Base-by-base conservation (phyloP, 2,888 invertebrate species). In the Plagiodera versicolora region DNA sequence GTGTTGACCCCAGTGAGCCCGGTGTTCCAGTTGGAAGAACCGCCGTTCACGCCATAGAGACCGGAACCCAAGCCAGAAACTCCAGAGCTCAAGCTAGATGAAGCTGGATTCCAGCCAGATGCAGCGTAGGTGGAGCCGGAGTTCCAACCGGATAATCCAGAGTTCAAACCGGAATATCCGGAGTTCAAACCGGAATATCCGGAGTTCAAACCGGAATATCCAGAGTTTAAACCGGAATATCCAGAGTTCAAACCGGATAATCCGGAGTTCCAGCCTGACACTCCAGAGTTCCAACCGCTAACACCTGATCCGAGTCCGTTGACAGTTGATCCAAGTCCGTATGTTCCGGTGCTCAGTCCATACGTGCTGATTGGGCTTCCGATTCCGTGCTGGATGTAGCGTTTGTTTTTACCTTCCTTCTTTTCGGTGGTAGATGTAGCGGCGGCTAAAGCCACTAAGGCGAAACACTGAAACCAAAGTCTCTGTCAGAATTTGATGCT, bases 401-500 rank as follows among this genome's bases (percentile, higher is more conserved):
- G 39, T 6, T 39, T 39, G 14, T 1, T 39, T 39, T 39, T 39
- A 4, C 14, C 14, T 3, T 39, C 39, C 14, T 39, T 39, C 14
- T 39, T 39, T 6, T 39, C 39, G 14, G 39, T 14, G 14, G 9
- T 10, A 9, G 39, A 4, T 11, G 47, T 46, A 11, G 55, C 55
- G 9, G 30, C 30, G 17, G 55, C 55, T 19, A 55, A 55, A 30
- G 30, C 55, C 18, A 55, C 2, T 2, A 51, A 6, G 51, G 51
- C 51, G 2, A 51, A 17, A 10, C 32, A 17, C 51, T 51, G 35
- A 51, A 51, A 51, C 17, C 18, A 51, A 51, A 35, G 35, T n/a
- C 14, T 49, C 11, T 2, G 9, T 24, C 3, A 24, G 6, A 3
- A 24, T 24, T 24, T 24, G 3, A n/a, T 24, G 3, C 24, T 5